Base-by-base conservation (phyloP, 1,140 invertebrate species). In the Caenorhabditis brenneri region DNA sequence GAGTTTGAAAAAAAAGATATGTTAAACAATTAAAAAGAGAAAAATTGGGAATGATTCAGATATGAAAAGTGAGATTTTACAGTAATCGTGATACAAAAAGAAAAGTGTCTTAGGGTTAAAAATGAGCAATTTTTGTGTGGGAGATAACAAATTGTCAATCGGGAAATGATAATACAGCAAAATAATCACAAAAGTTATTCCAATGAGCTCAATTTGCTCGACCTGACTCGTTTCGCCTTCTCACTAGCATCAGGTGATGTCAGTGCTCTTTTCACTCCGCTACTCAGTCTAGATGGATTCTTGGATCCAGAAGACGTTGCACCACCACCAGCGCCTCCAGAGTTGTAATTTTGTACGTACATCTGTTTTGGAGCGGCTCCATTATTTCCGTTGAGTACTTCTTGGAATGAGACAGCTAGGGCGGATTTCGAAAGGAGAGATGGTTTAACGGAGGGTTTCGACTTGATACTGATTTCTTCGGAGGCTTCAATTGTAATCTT, bases 161-260 rank as follows among this genome's bases (percentile, higher is more conserved):
- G n/a, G n/a, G n/a, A n/a, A n/a, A n/a, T n/a, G n/a, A n/a, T n/a
- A n/a, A n/a, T 51, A 51, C 48, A n/a, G n/a, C 6, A 58, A 3
- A 29, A 29, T 51, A 19, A 27, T 55, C 7, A 58, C 27, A 65
- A 22, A 74, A 42, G 24, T 74, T 46, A 74, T 74, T 74, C 65
- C 33, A 74, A 27, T 4, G 36, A 74, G 65, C 65, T 74, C 27
- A 74, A 31, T 74, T 74, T 74, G n/a, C 65, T 74, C 2, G 65
- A 74, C 24, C 65, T 74, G 65, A 74, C 36, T n/a, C 65, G 65
- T 24, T 74, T 74, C 36, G 65, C 65, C 9, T 55, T 55, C 15
- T 33, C 15, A 15, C n/a, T 29, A 24, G 3, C 19, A 5, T 65
- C 58, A 3, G 65, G 36, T n/a, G 65, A 46, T 24, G 12, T 74